These are phyloP conservation scores for Hemibagrus wyckioides DNA, from an alignment of 2,113 vertebrate species.

Conservation along the genomic window DNA sequence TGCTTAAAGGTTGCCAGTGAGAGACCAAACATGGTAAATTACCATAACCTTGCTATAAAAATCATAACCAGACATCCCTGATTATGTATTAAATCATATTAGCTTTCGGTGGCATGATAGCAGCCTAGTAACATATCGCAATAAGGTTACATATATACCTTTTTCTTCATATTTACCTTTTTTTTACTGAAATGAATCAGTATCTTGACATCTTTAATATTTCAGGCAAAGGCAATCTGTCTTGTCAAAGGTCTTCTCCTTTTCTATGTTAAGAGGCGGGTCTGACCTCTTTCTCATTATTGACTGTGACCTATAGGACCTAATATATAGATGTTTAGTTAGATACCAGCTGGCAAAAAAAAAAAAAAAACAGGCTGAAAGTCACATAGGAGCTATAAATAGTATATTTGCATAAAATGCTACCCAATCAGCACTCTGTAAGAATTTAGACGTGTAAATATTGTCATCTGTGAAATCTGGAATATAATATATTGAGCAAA, in stretches of 20 bases:
- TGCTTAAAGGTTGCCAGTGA: not conserved
- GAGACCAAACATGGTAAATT: not conserved
- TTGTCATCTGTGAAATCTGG: not conserved
- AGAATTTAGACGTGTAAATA: not conserved
- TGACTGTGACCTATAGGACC: not conserved
- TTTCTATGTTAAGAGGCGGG: not conserved
- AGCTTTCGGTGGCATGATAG: not conserved
- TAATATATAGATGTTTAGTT: not conserved
- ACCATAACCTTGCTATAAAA: not conserved
- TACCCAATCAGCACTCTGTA: not conserved
- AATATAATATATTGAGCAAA: not conserved
- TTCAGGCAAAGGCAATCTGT: not conserved
- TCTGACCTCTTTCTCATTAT: not conserved
- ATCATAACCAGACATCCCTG: not conserved
- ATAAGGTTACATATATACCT: not conserved
- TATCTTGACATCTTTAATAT: not conserved
- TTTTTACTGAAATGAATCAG: not conserved
- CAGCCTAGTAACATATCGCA: not conserved
- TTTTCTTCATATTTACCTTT: too few relatives aligned
- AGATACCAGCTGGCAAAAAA: not conserved
- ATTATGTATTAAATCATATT: too few relatives aligned
- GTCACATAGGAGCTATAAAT: conserved; percentile 4
- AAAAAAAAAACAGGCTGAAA: not conserved
- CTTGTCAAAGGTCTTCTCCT: not conserved
- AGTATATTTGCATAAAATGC: not conserved